Percentiles rank a stretch among this genome's conserved stretches.
phyloP scores from a whole-genome alignment of 37 sponge, comb jelly and placozoan species.

The Chondrilla cf. caribensis region DNA sequence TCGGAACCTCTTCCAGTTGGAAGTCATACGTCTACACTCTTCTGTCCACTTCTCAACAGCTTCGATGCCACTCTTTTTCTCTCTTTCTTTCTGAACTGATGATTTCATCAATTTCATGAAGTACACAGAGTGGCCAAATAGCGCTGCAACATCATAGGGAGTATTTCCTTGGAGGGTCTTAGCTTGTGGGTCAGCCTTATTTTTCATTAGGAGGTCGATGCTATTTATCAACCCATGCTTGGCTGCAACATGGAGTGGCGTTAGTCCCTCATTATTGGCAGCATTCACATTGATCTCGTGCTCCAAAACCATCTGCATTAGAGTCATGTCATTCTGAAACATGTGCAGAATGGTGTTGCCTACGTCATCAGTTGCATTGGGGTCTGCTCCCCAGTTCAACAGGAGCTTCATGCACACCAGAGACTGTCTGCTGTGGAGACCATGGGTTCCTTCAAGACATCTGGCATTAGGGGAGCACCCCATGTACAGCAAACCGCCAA shows the following conservation, averaged over 20 bases:
- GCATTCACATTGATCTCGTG: not conserved
- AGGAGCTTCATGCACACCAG: not conserved
- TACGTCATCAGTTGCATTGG: not conserved
- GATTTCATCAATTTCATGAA: too few relatives aligned
- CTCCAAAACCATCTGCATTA: not conserved
- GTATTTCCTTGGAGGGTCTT: too few relatives aligned
- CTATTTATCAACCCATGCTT: not conserved
- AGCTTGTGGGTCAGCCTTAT: too few relatives aligned
- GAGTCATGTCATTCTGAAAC: not conserved
- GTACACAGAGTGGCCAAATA: too few relatives aligned
- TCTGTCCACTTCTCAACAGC: too few relatives aligned
- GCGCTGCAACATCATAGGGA: too few relatives aligned
- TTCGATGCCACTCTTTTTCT: too few relatives aligned
- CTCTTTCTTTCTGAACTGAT: too few relatives aligned
- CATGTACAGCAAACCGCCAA: not conserved
- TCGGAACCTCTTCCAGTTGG: too few relatives aligned
- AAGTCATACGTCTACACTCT: too few relatives aligned
- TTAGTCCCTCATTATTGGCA: constrained; percentile 34
- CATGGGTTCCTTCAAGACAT: not conserved
- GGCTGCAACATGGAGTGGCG: constrained; percentile 79
- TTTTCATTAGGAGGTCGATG: too few relatives aligned
- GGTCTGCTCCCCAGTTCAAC: not conserved
- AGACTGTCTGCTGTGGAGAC: not conserved
- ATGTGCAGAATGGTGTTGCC: constrained; percentile 1
- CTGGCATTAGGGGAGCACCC: not conserved